Percentiles rank a stretch among this genome's conserved stretches.
phyloP scores from a whole-genome alignment of 2,113 vertebrate genomes.

The Mobula hypostoma region DNA sequence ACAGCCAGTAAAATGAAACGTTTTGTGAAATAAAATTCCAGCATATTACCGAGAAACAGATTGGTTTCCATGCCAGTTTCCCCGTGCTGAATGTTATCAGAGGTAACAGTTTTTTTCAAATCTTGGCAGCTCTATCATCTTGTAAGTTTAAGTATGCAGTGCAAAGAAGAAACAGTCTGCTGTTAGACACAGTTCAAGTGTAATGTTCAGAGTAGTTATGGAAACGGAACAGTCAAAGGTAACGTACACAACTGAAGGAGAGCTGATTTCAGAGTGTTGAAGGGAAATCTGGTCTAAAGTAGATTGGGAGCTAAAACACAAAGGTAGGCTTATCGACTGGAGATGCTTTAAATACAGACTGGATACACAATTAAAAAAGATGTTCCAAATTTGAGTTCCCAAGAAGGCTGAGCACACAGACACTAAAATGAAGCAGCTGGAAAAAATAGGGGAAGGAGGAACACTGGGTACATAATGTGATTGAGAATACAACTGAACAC shows the following conservation, averaged over 20 bases:
- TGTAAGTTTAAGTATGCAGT: not conserved
- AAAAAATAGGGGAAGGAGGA: too few species aligned
- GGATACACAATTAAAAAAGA: too few species aligned
- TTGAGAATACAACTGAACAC: too few species aligned
- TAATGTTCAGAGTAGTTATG: not conserved
- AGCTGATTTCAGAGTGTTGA: not conserved
- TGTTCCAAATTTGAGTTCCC: too few species aligned
- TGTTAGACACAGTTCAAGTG: not conserved
- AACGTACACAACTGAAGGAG: not conserved
- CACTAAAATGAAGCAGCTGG: too few species aligned
- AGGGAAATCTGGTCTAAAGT: not conserved
- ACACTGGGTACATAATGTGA: too few species aligned
- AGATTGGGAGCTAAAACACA: not conserved
- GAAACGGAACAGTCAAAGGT: not conserved
- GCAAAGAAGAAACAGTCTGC: not conserved
- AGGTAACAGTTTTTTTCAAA: not conserved
- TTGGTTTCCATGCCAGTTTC: not conserved
- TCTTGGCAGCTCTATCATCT: not conserved
- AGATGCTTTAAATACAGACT: too few species aligned
- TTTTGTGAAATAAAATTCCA: conserved; percentile 6
- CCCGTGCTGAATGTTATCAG: not conserved
- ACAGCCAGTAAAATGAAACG: conserved; percentile 25
- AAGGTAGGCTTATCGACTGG: not conserved
- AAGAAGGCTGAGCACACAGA: too few species aligned
- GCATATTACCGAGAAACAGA: not conserved